phyloP scores from a whole-genome alignment of 2,113 vertebrate genomes.

The Pachycephala philippinensis region DNA sequence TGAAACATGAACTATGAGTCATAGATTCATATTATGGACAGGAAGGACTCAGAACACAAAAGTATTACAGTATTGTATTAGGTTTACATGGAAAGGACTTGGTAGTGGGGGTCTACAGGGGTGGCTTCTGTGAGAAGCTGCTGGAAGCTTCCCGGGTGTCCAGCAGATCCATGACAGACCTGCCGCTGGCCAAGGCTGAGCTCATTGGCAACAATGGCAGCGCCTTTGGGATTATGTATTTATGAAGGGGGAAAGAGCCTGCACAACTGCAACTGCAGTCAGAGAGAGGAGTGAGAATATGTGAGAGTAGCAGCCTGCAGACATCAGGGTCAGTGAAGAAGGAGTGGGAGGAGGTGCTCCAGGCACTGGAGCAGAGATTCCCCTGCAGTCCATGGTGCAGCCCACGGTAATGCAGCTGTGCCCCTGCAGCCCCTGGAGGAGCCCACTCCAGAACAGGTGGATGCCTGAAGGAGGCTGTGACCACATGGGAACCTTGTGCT shows the following conservation, averaged over 20 bases:
- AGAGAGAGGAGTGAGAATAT: neutral
- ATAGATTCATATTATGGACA: neutral
- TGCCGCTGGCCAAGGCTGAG: accelerated
- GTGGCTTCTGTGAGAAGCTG: neutral
- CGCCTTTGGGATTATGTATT: accelerated
- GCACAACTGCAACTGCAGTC: neutral
- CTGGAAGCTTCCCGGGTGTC: neutral
- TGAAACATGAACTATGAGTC: slow-evolving; percentile 50
- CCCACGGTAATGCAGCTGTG: neutral
- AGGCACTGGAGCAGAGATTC: neutral
- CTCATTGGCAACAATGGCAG: accelerated
- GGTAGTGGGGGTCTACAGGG: neutral
- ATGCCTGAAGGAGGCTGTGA: neutral
- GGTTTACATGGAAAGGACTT: neutral
- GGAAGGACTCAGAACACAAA: neutral
- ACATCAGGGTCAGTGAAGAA: neutral
- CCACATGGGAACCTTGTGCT: neutral
- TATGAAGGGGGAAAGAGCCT: neutral
- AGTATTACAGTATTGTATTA: neutral
- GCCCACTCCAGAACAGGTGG: neutral
- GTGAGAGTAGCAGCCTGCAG: neutral
- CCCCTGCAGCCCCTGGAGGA: neutral
- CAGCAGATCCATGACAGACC: neutral
- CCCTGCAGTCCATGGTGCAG: neutral
- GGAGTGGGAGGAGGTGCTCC: neutral